Evolutionary conservation across 2,113 vertebrate genomes (phyloP), one percentile per base, ranked within the genome.

Genomic region (Sorex fumeus): DNA sequence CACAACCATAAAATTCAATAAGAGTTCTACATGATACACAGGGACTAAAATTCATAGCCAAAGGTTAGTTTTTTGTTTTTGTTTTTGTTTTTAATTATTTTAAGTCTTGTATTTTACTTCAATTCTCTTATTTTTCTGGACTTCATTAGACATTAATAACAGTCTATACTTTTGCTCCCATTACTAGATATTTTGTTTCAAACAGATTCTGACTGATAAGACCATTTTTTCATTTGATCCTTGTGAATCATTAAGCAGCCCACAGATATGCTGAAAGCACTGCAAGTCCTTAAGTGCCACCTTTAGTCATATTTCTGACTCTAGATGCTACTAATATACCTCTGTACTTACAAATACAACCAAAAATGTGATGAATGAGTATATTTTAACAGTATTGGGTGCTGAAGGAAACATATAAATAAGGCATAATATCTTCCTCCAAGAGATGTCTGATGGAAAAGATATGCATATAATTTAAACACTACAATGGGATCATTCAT

Each of bases 1-100:
- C 70, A 92, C 32, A 92, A 57, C 80, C 88, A 93, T 75, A 88
- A 88, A 95, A 96, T 95, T 95, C 77, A 90, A 47, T 85, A 88
- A 84, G 13, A 64, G 84, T 86, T 91, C 83, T 84, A 84, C 34
- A 85, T 88, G 88, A 91, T 50, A 71, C 78, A 43, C 12, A 50
- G 23, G 4, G 32, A 70, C 71, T 86, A 67, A 77, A 91, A 94
- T 83, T 80, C 79, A 71, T 21, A 96, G 28, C 43, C 62, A 62
- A 30, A 80, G 57, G 7, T 3, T 3, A 7, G 40, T 3, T 40
- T 40, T 40, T 40, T 40, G 40, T 40, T 40, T 81, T 89, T 87
- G 19, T 84, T 60, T 4, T 88, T 50, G 28, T 18, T 82, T 92
- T 96, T 47, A 84, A n/a, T 86, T 30, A 78, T 78, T 86, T 95